Conservation (phyloP, 2,113 vertebrate species). For the Bostrychus sinensis region DNA sequence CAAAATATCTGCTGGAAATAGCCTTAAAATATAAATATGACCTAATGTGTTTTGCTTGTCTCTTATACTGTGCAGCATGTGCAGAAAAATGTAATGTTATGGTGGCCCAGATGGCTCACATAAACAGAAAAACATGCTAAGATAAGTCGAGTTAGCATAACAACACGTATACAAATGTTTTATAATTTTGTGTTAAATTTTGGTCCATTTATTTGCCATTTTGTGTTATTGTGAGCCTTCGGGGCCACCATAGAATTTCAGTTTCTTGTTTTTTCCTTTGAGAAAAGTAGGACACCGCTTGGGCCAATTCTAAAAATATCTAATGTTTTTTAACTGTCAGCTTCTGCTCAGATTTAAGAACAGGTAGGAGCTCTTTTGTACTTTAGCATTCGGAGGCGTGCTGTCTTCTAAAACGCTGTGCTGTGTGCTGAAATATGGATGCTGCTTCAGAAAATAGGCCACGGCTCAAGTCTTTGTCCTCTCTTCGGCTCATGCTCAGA, state of each 20-base stretch:
- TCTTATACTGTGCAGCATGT: background rate
- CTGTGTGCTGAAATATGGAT: background rate
- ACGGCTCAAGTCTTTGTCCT: background rate
- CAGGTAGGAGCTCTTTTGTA: background rate
- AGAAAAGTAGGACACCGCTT: background rate
- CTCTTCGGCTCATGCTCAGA: background rate
- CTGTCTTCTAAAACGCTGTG: background rate
- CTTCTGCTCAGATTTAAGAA: background rate
- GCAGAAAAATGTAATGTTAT: background rate
- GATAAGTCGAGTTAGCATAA: background rate
- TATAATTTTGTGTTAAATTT: too few relatives aligned
- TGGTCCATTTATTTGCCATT: too few relatives aligned
- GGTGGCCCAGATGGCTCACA: background rate
- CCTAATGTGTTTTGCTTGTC: background rate
- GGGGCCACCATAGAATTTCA: background rate
- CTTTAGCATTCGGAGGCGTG: background rate
- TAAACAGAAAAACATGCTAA: background rate
- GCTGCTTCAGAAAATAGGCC: background rate
- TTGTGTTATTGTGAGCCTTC: too few relatives aligned
- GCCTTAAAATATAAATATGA: background rate
- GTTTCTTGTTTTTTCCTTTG: background rate
- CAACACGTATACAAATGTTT: too few relatives aligned
- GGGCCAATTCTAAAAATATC: background rate
- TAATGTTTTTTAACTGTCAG: background rate
- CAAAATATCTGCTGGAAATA: background rate